A percentile compares a stretch with the other conserved stretches of the same genome.
These are phyloP conservation scores for Platorchestia sp. DNA, from an alignment of 1,140 invertebrate genomes.

Conservation along the genomic window DNA sequence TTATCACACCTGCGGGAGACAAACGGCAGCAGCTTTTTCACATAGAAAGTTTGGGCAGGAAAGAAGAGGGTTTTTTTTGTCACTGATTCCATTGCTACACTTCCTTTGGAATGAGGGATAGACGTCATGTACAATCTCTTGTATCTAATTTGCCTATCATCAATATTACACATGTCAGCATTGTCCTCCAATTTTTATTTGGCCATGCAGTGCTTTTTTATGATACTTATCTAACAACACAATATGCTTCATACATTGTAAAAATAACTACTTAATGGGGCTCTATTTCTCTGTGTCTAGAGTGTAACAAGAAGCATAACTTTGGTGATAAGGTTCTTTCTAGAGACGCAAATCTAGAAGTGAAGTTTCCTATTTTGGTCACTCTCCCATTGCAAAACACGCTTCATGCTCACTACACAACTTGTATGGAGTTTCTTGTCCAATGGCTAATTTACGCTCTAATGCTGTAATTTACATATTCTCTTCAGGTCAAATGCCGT, in stretches of 20 bases:
- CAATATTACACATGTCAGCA: not conserved
- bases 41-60: no score
- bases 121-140: not conserved
- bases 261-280: no score
- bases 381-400: not conserved
- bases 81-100: no score
- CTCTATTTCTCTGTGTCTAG: no score
- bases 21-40: no score
- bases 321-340: no score
- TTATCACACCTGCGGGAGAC: no score
- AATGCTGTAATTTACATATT: not conserved
- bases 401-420: not conserved
- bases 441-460: not conserved
- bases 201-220: not conserved
- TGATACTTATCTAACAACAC: no score
- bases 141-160: not conserved
- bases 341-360: no score
- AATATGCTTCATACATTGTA: no score
- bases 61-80: no score
- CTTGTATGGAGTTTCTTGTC: not conserved
- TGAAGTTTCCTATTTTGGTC: not conserved
- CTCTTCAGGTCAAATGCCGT: conserved; percentile 21
- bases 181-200: not conserved
- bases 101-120: not conserved
- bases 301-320: no score